Evolutionary conservation across 1,140 invertebrate genomes (phyloP), one percentile per base, ranked within the genome.

Genomic region (Proales similis): DNA sequence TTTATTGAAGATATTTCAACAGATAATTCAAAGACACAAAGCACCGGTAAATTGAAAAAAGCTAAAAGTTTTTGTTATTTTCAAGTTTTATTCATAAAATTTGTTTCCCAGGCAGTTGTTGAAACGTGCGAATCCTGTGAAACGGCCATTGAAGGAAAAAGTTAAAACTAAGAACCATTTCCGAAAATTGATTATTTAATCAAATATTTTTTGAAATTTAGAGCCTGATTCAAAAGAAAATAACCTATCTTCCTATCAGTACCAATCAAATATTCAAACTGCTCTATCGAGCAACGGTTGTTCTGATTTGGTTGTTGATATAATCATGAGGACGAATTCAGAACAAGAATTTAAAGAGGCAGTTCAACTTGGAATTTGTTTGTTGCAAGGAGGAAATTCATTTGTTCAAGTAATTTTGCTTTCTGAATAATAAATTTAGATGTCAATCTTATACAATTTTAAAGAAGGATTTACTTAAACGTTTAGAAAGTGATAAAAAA

Each of bases 381-480:
- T 99, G 6, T 77, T 99, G 6, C 92, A 97, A 79, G 94, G 93
- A 22, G 95, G 95, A 11, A 99, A 98, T 79, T 85, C 86, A 1
- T 86, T 88, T 7, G 94, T 96, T 69, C 93, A 97, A 75, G 78
- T 78, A 65, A 33, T 1, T 33, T 19, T 63, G 12, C 22, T 9
- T 7, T 46, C 29, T 36, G 11, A 46, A 27, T 46, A 39, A n/a
- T 20, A 20, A 12, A n/a, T 46, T 12, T 24, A 30, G 22, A 22
- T 14, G 32, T 19, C 2, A 3, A n/a, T 5, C 9, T 11, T 60
- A 22, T n/a, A 5, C 17, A 12, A 20, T 22, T 14, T 66, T 66
- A 22, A 65, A 79, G 74, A 76, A 73, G 68, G 77, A 74, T 9
- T 71, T 95, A 74, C 90, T 83, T 68, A 85, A 81, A 7, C 90